Evolutionary conservation across 1,140 invertebrate species (phyloP), one percentile per base, ranked within the genome.

Genomic region (Papilio helenus): DNA sequence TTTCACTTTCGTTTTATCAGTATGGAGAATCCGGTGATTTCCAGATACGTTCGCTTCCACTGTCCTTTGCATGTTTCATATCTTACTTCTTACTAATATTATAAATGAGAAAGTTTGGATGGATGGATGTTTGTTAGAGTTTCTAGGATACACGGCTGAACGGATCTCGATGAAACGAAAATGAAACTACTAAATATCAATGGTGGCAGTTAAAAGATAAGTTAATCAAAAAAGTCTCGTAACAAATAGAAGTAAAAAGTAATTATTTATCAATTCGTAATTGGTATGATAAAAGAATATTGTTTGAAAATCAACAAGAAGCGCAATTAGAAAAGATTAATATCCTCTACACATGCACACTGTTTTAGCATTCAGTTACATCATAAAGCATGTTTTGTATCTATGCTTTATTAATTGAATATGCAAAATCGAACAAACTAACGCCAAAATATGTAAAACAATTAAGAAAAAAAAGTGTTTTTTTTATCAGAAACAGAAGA

Each of bases 1-100:
- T 87, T 87, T 87, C 86, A 87, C 86, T 87, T 87, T 87, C 86
- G 81, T 87, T 87, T 83, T 85, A 84, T 83, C 83, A 82, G 61
- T 79, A 79, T 82, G 86, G 84, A 83, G 84, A 84, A 85, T 82
- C 82, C 82, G 77, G 58, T 81, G 65, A 55, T 72, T 78, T 76
- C 79, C 76, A 76, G 76, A 26, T 44, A 77, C 71, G 12, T 34
- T 51, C 73, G 73, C 73, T 29, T 76, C 73, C 4, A 39, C 4
- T 5, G 71, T 72, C 61, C 26, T 68, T 68, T 26, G 61, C 26
- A 29, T 68, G 61, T 68, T 16, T 29, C 26, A 68, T 68, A 3
- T n/a, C n/a, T n/a, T n/a, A n/a, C n/a, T n/a, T n/a, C n/a, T n/a
- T n/a, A n/a, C n/a, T n/a, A n/a, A n/a, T n/a, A 42, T 42, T n/a